Base-by-base conservation (phyloP, 1,140 invertebrate genomes). In the Drosophila tropicalis region DNA sequence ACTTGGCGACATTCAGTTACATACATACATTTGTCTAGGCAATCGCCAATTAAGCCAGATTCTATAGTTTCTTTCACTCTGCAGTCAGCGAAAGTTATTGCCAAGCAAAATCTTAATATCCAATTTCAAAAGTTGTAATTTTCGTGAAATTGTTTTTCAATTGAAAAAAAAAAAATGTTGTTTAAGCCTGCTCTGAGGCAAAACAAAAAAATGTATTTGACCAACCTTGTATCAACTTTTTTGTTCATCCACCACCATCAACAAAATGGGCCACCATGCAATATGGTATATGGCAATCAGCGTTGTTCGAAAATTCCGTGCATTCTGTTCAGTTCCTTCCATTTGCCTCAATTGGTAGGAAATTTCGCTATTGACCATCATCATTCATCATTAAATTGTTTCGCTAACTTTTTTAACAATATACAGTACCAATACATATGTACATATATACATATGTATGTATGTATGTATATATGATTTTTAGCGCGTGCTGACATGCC, bases 351-450 rank as follows among this genome's bases (percentile, higher is more conserved):
- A 66, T 60, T 65, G 60, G 54, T 61, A 65, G 56, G 70, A 72
- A 70, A 81, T 85, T 81, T 32, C 54, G 63, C 64, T 57, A 82
- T 86, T 86, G 83, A 86, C 83, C 83, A 86, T 86, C 83, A 86
- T 86, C 83, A 86, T 86, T 86, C 83, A 86, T 86, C 83, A 86
- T 86, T 86, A 86, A 86, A 86, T 86, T 86, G 83, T 86, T 86
- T 86, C 83, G 79, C 83, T 87, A 86, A 86, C 79, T 86, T 79
- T 86, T 87, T 86, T 79, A 79, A 68, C 75, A 73, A 79, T 79
- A 71, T 51, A 51, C 17, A n/a, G n/a, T n/a, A n/a, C n/a, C n/a
- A n/a, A n/a, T n/a, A n/a, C n/a, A n/a, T n/a, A 22, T 22, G 17
- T 19, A 51, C 44, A 51, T 22, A 51, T 17, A 51, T 3, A 51